Conservation (phyloP, 2,113 vertebrate genomes). For the Phocoena phocoena region DNA sequence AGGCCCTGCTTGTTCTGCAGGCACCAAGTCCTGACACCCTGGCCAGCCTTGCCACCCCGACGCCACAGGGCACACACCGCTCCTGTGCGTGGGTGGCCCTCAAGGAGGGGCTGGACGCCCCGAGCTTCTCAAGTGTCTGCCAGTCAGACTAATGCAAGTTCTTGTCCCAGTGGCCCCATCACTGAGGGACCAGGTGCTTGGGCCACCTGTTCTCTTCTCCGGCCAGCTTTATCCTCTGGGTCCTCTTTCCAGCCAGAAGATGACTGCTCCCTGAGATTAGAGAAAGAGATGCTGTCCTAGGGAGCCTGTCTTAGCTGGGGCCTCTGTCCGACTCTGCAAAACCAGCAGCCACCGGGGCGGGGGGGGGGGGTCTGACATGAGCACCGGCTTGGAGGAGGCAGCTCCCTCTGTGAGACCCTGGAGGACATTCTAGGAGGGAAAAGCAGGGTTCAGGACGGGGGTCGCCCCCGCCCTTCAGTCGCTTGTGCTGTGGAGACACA, state of each 20-base stretch:
- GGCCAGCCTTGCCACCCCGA: neutral
- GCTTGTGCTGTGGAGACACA: neutral
- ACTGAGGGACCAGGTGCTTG: neutral
- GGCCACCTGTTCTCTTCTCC: neutral
- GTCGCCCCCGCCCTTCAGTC: neutral
- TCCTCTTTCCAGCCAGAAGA: neutral
- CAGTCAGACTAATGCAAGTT: neutral
- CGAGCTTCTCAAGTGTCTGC: neutral
- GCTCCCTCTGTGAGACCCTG: fast-evolving
- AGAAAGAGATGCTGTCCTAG: neutral
- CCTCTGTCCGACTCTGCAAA: neutral
- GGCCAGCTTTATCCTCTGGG: neutral
- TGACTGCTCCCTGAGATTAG: neutral
- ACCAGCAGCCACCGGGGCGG: neutral
- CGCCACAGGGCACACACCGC: neutral
- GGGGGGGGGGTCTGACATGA: neutral
- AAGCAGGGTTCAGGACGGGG: fast-evolving
- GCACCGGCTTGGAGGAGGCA: neutral
- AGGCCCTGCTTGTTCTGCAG: neutral
- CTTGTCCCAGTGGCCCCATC: neutral
- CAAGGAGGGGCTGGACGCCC: fast-evolving
- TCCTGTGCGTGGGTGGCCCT: neutral
- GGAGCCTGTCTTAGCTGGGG: too few relatives aligned
- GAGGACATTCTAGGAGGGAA: neutral
- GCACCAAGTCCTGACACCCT: neutral